Evolutionary conservation across 1,140 invertebrate species (phyloP), one percentile per base, ranked within the genome.

Genomic region (Eriosoma lanigerum): DNA sequence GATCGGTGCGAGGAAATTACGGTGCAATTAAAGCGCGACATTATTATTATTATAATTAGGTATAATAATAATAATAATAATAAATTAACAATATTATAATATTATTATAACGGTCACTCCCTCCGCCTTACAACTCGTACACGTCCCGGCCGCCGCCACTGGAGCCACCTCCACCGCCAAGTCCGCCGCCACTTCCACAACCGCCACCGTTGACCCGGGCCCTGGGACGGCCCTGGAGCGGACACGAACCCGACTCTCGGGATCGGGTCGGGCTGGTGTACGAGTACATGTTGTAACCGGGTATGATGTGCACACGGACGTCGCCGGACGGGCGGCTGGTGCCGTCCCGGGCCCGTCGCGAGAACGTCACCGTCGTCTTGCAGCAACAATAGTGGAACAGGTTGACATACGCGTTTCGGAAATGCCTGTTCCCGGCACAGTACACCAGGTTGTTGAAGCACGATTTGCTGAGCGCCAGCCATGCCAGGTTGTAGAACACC

Each of bases 361-460:
- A 90, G 80, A 92, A 90, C 29, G 91, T 90, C 10, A 94, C 89
- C 6, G 91, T 91, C 9, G 90, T 93, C 85, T 94, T 94, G 86
- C 93, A 94, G 83, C 91, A 94, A 84, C 93, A 94, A 82, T 94
- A 94, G 82, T 94, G 90, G 83, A 93, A 94, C 13, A 94, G 85
- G 84, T 93, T 92, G 26, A 91, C 87, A 84, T 92, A 95, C 5
- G 92, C 92, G 81, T 88, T 90, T n/a, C 92, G 87, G 83, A 93
- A 93, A 84, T 91, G 90, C 0, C 89, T 86, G 83, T 92, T 90
- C 3, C 88, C 85, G 0, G 89, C 85, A 80, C 90, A 90, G 83
- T 93, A 93, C 1, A 93, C 84, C 5, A 92, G 87, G 82, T 89
- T 90, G 82, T 91, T 90, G 56, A 92, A 84, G 76, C 91, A 90